These are phyloP conservation scores for Murina feae DNA, from an alignment of 2,113 vertebrate species.

Conservation along the genomic window DNA sequence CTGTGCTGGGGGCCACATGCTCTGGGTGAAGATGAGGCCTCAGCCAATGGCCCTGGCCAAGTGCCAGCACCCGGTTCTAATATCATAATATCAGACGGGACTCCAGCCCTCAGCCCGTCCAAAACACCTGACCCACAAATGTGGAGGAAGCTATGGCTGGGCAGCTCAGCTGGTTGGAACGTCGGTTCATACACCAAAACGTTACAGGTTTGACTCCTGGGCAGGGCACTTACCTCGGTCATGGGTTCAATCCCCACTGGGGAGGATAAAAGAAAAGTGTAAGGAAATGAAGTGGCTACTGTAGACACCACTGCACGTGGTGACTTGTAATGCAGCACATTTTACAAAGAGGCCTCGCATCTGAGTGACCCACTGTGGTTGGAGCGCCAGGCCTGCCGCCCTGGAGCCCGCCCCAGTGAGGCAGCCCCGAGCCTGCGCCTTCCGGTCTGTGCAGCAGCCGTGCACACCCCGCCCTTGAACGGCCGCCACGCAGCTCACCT, in stretches of 20 bases:
- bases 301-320: fast-evolving
- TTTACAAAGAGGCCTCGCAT: too few relatives aligned
- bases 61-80: too few relatives aligned
- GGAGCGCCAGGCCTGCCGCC: not conserved
- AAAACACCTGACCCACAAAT: not conserved
- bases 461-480: fast-evolving
- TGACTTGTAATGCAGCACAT: not conserved
- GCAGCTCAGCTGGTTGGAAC: not conserved
- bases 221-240: not conserved
- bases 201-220: not conserved
- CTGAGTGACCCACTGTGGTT: fast-evolving
- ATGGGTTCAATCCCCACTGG: not conserved
- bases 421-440: fast-evolving
- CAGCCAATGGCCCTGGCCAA: not conserved
- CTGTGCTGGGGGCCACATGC: fast-evolving
- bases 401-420: fast-evolving
- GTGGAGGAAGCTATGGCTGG: not conserved
- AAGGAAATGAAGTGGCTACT: not conserved
- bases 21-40: not conserved
- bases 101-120: not conserved
- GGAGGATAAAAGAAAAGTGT: not conserved
- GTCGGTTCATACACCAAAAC: not conserved
- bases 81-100: fast-evolving
- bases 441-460: fast-evolving
- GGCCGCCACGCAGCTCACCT: constrained; percentile 63